phyloP scores from a whole-genome alignment of 37 sponge, comb jelly and placozoan genomes.

The Corticium candelabrum region DNA sequence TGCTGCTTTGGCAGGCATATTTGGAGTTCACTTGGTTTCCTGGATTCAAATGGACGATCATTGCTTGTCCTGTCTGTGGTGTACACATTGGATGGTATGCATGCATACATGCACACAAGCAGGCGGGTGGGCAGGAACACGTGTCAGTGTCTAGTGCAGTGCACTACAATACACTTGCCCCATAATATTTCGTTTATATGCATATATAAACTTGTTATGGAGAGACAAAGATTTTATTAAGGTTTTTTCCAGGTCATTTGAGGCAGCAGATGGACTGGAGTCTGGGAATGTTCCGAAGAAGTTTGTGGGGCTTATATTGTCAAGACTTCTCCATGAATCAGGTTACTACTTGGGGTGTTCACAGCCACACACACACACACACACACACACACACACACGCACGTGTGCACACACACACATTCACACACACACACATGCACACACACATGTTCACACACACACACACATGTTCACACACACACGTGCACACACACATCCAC shows the following conservation, averaged over 20 bases:
- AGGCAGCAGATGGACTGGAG: not conserved
- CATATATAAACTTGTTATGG: too few relatives aligned
- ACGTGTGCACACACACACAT: too few relatives aligned
- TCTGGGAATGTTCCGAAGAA: not conserved
- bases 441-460: too few relatives aligned
- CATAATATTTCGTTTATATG: too few relatives aligned
- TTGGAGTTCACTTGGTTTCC: not conserved
- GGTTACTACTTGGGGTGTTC: too few relatives aligned
- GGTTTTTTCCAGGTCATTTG: not conserved
- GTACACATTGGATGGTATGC: not conserved
- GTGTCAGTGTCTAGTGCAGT: too few relatives aligned
- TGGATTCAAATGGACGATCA: not conserved
- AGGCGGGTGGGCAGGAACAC: too few relatives aligned
- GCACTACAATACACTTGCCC: too few relatives aligned
- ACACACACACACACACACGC: conserved; percentile 10
- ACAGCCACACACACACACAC: conserved; percentile 23
- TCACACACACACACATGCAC: too few relatives aligned
- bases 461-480: too few relatives aligned
- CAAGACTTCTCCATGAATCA: not conserved
- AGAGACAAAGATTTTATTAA: not conserved
- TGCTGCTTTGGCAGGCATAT: not conserved
- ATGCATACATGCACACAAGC: too few relatives aligned
- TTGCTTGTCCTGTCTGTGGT: not conserved
- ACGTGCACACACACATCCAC: too few relatives aligned
- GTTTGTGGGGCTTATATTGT: not conserved